These are phyloP conservation scores for Ormyrus rosae DNA, from an alignment of 2,888 invertebrate genomes.

Conservation along the genomic window DNA sequence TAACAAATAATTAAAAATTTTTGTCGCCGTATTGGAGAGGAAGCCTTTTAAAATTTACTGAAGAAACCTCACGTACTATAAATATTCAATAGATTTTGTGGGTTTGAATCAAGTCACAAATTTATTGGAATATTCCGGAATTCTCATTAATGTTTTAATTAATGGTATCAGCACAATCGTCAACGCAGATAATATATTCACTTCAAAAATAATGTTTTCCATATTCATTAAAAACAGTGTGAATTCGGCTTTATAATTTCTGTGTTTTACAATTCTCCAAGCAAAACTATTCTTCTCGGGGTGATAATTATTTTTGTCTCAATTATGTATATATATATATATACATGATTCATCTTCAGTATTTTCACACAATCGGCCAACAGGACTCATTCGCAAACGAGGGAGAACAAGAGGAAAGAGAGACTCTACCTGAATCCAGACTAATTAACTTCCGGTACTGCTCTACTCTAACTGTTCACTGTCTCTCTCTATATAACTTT, in stretches of 20 bases:
- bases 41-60: no score
- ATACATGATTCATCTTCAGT: conserved; percentile 11
- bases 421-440: conserved; percentile 43
- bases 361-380: conserved; percentile 8
- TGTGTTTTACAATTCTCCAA: conserved; percentile 3
- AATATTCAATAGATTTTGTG: conserved; percentile 12
- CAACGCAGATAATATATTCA: conserved; percentile 21
- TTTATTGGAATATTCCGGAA: background rate
- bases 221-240: conserved; percentile 4
- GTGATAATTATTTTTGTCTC: conserved; percentile 43
- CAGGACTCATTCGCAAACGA: conserved; percentile 26
- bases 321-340: conserved; percentile 15
- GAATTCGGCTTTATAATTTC: conserved; percentile 25
- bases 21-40: no score
- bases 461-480: background rate
- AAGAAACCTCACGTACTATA: background rate
- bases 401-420: background rate
- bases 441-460: conserved; percentile 51
- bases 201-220: conserved; percentile 3
- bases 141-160: conserved; percentile 42
- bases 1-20: no score
- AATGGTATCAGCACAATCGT: conserved; percentile 7
- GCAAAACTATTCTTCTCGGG: conserved; percentile 6
- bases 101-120: conserved; percentile 13
- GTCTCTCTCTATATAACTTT: background rate